Percentiles rank a stretch among this genome's conserved stretches.
Conservation (phyloP, 2,113 vertebrate species). For the Gambusia affinis region DNA sequence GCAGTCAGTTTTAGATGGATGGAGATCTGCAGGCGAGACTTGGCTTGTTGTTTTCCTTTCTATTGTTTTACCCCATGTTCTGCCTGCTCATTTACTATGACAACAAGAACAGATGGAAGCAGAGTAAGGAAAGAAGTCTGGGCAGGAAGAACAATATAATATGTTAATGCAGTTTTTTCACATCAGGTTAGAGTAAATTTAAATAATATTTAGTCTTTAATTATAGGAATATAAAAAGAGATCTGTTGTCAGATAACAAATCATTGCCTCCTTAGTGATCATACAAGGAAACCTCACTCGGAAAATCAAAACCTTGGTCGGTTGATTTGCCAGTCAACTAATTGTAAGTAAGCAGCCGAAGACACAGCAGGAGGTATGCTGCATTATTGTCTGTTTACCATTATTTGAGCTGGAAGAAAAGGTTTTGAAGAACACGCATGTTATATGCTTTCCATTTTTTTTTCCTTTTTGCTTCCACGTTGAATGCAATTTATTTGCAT, state of each 20-base stretch:
- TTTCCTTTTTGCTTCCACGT: background rate
- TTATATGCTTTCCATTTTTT: background rate
- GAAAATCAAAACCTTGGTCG: conserved; percentile 52
- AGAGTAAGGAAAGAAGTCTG: background rate
- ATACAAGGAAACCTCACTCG: conserved; percentile 33
- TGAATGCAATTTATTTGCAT: background rate
- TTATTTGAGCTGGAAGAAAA: conserved; percentile 39
- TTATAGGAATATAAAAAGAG: conserved; percentile 41
- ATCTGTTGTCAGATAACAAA: conserved; percentile 58
- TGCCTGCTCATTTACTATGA: conserved; percentile 20
- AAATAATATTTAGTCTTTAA: conserved; percentile 57
- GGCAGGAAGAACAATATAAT: background rate
- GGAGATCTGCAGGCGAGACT: conserved; percentile 50
- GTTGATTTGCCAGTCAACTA: conserved; percentile 60
- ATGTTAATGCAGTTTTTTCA: background rate
- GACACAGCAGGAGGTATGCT: conserved; percentile 50
- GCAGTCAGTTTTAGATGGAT: conserved; percentile 70
- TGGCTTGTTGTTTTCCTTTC: conserved; percentile 3
- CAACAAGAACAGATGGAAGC: conserved; percentile 22
- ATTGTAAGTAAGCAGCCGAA: conserved; percentile 53
- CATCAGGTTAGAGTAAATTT: conserved; percentile 16
- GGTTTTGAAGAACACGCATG: conserved; percentile 23
- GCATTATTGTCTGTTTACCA: conserved; percentile 38
- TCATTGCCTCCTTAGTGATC: conserved; percentile 52
- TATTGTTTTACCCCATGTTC: conserved; percentile 3